Evolutionary conservation across 2,888 invertebrate genomes (phyloP).

Genomic region (Blastobasis adustella): DNA sequence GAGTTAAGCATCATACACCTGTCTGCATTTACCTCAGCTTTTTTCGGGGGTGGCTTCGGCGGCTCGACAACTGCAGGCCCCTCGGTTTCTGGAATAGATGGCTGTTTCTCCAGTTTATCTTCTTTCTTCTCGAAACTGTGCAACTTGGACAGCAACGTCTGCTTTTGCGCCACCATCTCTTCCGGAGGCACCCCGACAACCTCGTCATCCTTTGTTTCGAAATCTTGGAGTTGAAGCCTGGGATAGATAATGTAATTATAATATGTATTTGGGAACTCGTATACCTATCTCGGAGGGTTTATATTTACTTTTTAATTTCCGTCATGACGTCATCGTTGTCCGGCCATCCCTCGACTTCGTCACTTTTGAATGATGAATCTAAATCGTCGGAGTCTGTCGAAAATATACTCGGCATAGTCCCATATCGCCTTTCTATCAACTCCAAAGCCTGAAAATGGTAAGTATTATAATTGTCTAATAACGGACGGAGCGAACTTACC

Average conservation of each 20-base stretch:
- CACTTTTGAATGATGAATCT: slow-evolving; percentile 40
- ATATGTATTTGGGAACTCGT: not conserved
- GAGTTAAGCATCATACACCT: too few species aligned
- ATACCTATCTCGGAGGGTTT: too few species aligned
- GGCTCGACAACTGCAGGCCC: slow-evolving; percentile 23
- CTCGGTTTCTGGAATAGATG: not conserved
- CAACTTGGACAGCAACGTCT: slow-evolving; percentile 52
- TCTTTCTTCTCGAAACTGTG: slow-evolving; percentile 55
- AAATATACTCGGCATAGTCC: slow-evolving; percentile 78
- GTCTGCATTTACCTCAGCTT: slow-evolving; percentile 40
- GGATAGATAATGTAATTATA: slow-evolving; percentile 3
- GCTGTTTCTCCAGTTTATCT: slow-evolving; percentile 15
- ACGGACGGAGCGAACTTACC: too few species aligned
- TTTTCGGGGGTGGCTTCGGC: slow-evolving; percentile 38
- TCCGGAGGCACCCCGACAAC: slow-evolving; percentile 42
- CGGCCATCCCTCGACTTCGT: slow-evolving; percentile 53
- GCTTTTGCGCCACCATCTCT: slow-evolving; percentile 59
- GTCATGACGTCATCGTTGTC: slow-evolving; percentile 76
- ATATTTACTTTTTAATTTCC: slow-evolving; percentile 73
- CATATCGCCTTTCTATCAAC: slow-evolving; percentile 86
- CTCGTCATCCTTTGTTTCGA: slow-evolving; percentile 31
- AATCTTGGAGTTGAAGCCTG: slow-evolving; percentile 53
- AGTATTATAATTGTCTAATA: not conserved
- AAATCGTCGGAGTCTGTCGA: slow-evolving; percentile 57
- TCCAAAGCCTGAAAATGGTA: slow-evolving; percentile 82